A percentile compares a stretch with the other conserved stretches of the same genome.
phyloP scores from a whole-genome alignment of 1,140 invertebrate genomes.

The Plectus sambesii region DNA sequence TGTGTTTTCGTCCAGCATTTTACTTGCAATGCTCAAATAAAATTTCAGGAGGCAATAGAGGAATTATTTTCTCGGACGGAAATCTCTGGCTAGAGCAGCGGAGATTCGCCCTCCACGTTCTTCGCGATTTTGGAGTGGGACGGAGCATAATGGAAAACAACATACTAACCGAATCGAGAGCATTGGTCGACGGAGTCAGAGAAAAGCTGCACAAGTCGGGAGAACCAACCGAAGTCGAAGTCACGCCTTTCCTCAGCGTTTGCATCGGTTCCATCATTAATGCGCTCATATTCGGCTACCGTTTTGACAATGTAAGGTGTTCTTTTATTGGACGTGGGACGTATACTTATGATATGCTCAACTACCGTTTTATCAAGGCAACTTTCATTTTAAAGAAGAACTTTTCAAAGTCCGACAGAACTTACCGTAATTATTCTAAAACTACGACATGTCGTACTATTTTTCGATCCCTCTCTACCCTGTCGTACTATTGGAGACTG shows the following conservation, averaged over 20 bases:
- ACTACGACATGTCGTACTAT: too few relatives aligned
- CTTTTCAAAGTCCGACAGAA: too few relatives aligned
- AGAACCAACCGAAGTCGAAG: not conserved
- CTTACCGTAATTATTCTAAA: too few relatives aligned
- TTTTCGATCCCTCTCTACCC: too few relatives aligned
- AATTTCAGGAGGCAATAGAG: not conserved
- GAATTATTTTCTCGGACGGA: constrained; percentile 3
- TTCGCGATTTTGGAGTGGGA: constrained; percentile 5
- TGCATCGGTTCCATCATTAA: constrained; percentile 16
- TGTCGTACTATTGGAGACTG: too few relatives aligned
- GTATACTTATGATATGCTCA: too few relatives aligned
- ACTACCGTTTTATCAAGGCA: too few relatives aligned
- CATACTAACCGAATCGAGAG: constrained; percentile 1
- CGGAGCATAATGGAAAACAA: constrained; percentile 4
- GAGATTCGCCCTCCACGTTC: constrained; percentile 7
- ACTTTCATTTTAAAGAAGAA: too few relatives aligned
- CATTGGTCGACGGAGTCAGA: constrained; percentile 1
- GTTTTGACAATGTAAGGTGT: constrained; percentile 12
- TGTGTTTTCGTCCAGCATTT: too few relatives aligned
- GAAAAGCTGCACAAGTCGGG: not conserved
- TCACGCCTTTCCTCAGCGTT: constrained; percentile 9
- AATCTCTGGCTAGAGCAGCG: constrained; percentile 9
- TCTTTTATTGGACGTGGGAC: too few relatives aligned
- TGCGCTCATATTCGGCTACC: constrained; percentile 11
- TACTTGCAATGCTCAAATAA: too few relatives aligned